Evolutionary conservation across 2,797 vertebrate genomes (phyloP).

Genomic region (Bradypodion pumilum): DNA sequence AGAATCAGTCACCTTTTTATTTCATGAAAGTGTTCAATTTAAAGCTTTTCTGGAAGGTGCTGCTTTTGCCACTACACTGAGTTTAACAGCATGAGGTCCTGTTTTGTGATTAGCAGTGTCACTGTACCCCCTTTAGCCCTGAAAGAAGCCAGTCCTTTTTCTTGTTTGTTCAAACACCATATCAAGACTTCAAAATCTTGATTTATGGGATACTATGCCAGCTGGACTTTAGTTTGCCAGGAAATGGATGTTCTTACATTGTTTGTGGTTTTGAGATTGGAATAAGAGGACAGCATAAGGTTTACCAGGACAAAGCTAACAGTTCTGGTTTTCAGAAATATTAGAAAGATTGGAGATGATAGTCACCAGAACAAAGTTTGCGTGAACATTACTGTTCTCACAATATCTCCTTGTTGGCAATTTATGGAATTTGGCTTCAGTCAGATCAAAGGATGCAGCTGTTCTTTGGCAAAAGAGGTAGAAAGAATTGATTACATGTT

Average conservation of each 20-base stretch:
- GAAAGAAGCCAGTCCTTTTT: background rate
- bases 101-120: too few species aligned
- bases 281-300: background rate
- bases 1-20: too few species aligned
- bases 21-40: too few species aligned
- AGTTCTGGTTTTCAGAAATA: slow-evolving; percentile 6
- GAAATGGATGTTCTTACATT: background rate
- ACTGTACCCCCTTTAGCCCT: too few species aligned
- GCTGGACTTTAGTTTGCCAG: background rate
- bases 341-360: background rate
- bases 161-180: background rate
- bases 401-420: background rate
- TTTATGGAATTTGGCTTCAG: background rate
- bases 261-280: slow-evolving; percentile 10
- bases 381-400: background rate
- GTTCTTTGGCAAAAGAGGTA: slow-evolving; percentile 21
- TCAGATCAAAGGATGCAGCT: slow-evolving; percentile 1
- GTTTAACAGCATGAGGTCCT: background rate
- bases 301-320: background rate
- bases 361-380: background rate
- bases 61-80: background rate
- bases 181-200: slow-evolving; percentile 5
- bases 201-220: background rate
- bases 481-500: slow-evolving; percentile 10
- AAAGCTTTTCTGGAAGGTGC: too few species aligned